A percentile compares a stretch with the other conserved stretches of the same genome.
These are phyloP conservation scores for Acanthiza pusilla DNA, from an alignment of 2,797 vertebrate species.

Conservation along the genomic window DNA sequence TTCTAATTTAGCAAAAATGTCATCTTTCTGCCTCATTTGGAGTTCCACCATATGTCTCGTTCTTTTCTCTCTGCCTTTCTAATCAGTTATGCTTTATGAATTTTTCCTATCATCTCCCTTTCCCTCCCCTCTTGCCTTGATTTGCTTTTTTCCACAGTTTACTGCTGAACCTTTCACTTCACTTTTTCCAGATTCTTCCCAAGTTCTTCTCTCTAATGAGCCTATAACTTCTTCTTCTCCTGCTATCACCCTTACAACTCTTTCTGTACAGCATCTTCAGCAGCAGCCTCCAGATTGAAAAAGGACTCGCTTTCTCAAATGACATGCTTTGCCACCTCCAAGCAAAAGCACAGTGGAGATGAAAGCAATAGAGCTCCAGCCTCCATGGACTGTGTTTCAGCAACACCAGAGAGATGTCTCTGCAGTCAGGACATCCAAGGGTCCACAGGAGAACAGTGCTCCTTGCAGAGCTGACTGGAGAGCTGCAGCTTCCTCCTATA, in stretches of 20 bases:
- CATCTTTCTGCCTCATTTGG: conserved; percentile 16
- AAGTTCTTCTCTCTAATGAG: background rate
- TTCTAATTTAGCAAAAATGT: conserved; percentile 55
- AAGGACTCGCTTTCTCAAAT: background rate
- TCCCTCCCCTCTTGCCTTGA: background rate
- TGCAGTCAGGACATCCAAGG: background rate
- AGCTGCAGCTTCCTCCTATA: background rate
- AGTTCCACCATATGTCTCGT: conserved; percentile 48
- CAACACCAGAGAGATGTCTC: background rate
- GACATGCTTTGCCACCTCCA: background rate
- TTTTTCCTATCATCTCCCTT: background rate
- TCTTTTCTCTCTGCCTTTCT: conserved; percentile 26
- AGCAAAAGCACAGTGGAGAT: background rate
- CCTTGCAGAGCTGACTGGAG: background rate
- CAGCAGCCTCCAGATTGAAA: background rate
- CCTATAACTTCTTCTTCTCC: background rate
- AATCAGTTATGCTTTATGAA: background rate
- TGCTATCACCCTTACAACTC: background rate
- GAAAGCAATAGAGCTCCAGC: background rate
- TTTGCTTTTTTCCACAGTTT: background rate
- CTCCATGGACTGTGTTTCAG: background rate
- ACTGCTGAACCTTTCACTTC: background rate
- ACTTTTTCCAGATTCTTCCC: background rate
- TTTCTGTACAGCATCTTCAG: background rate
- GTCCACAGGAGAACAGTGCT: background rate